phyloP scores from a whole-genome alignment of 2,113 vertebrate genomes.

The Cyanoderma ruficeps region DNA sequence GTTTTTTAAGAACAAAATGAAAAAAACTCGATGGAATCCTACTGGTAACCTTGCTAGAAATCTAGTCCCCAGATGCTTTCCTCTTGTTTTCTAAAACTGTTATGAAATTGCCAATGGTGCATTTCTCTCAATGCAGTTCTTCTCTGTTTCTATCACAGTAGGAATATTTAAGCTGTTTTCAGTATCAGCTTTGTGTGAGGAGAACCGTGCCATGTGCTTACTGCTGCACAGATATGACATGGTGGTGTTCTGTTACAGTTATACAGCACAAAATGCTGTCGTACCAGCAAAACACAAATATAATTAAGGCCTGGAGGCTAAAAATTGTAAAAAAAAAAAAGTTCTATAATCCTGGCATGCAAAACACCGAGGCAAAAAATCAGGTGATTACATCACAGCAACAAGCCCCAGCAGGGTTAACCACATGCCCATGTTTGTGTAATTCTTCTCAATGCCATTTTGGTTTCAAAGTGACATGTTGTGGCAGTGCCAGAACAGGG shows the following conservation, averaged over 20 bases:
- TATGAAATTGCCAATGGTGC: not conserved
- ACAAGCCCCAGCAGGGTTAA: constrained; percentile 52
- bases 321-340: not conserved
- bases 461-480: constrained; percentile 47
- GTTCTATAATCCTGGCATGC: not conserved
- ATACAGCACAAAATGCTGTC: not conserved
- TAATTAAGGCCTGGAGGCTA: not conserved
- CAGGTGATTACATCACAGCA: constrained; percentile 19
- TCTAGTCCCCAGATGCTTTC: not conserved
- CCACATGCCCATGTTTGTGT: constrained; percentile 32
- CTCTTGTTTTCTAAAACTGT: not conserved
- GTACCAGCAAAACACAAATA: not conserved
- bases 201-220: not conserved
- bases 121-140: not conserved
- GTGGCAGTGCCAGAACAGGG: constrained; percentile 25
- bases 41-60: not conserved
- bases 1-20: not conserved
- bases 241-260: not conserved
- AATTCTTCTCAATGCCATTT: constrained; percentile 36
- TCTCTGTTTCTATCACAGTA: not conserved
- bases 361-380: not conserved
- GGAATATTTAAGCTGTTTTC: not conserved
- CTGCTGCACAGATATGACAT: not conserved
- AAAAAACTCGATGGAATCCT: not conserved
- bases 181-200: not conserved